phyloP scores from a whole-genome alignment of 1,140 invertebrate species.

The Trichonephila clavata region DNA sequence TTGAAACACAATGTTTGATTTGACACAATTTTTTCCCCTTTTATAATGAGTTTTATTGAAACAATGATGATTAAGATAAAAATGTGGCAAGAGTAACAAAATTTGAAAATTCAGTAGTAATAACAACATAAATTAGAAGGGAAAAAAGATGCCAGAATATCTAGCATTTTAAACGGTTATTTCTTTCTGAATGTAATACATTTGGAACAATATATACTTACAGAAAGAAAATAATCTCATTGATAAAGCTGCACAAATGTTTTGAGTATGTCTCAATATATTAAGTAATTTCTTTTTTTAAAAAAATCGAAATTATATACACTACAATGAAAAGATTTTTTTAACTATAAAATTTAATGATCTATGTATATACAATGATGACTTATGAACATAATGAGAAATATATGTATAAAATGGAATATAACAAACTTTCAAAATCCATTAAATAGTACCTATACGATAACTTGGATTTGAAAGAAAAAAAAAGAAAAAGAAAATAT shows the following conservation, averaged over 20 bases:
- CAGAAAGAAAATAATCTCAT: constrained; percentile 66
- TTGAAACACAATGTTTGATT: not conserved
- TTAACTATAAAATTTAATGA: constrained; percentile 74
- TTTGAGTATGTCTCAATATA: constrained; percentile 50
- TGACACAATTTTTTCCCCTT: not conserved
- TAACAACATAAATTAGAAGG: not conserved
- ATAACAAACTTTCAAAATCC: constrained; percentile 63
- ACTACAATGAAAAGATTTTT: constrained; percentile 72
- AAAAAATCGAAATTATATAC: constrained; percentile 76
- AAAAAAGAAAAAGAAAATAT: constrained; percentile 34
- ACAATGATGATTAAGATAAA: not conserved
- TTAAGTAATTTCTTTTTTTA: constrained; percentile 64
- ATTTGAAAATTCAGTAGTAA: not conserved
- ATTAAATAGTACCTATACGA: constrained; percentile 60
- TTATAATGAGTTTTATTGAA: not conserved
- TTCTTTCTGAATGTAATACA: not conserved
- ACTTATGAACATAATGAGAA: constrained; percentile 73
- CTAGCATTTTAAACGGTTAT: not conserved
- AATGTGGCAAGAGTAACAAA: constrained; percentile 6
- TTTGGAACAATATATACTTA: not conserved
- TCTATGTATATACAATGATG: constrained; percentile 77
- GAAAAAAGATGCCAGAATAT: constrained; percentile 1
- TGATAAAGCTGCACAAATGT: constrained; percentile 65
- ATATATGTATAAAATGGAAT: constrained; percentile 77
- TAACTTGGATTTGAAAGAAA: constrained; percentile 46